A percentile compares a stretch with the other conserved stretches of the same genome.
phyloP scores from a whole-genome alignment of 2,113 vertebrate genomes.

The Notothenia rossii region DNA sequence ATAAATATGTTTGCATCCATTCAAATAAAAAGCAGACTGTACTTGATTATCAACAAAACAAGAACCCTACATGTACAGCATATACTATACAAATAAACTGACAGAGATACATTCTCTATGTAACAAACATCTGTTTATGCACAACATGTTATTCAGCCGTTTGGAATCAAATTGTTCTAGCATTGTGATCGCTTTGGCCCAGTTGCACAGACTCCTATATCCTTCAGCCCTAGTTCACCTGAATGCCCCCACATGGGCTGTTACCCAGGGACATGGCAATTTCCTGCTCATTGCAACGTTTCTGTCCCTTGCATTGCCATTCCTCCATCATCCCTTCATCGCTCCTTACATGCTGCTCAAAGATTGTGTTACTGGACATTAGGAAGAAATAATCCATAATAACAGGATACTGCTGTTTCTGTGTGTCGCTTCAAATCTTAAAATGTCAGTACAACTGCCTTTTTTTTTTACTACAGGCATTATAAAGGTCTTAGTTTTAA shows the following conservation, averaged over 20 bases:
- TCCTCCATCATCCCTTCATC: conserved; percentile 15
- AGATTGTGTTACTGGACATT: conserved; percentile 22
- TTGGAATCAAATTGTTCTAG: conserved; percentile 27
- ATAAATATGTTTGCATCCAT: background rate
- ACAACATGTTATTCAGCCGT: conserved; percentile 3
- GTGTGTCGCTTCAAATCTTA: conserved; percentile 7
- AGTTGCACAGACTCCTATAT: conserved; percentile 11
- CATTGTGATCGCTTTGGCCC: conserved; percentile 19
- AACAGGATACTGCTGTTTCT: conserved; percentile 5
- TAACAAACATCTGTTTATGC: background rate
- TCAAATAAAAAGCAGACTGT: background rate
- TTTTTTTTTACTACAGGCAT: background rate
- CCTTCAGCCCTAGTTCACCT: conserved; percentile 48
- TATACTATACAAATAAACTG: background rate
- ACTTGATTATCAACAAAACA: background rate
- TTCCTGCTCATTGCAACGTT: conserved; percentile 39
- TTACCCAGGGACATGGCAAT: conserved; percentile 36
- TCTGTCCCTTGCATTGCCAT: conserved; percentile 38
- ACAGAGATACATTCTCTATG: background rate
- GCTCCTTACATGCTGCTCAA: background rate
- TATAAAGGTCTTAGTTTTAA: background rate
- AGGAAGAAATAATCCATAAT: conserved; percentile 10
- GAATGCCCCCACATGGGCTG: conserved; percentile 46
- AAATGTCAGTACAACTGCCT: background rate
- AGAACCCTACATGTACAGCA: background rate